These are phyloP conservation scores for Pantherophis vulpinus DNA, from an alignment of 2,797 vertebrate species.

Conservation along the genomic window DNA sequence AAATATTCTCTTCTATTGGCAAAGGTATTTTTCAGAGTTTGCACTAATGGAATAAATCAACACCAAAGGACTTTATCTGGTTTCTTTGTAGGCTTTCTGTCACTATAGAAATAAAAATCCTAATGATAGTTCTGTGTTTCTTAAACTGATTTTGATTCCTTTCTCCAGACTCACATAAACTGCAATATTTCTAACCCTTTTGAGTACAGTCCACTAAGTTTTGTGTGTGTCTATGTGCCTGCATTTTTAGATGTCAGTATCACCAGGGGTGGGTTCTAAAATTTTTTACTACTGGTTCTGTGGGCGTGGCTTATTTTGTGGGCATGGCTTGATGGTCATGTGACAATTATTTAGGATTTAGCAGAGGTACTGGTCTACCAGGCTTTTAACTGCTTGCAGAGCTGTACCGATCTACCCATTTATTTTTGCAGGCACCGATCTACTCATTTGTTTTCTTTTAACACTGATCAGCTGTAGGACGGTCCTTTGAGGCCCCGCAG, in stretches of 20 bases:
- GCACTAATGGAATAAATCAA: background rate
- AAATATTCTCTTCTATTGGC: background rate
- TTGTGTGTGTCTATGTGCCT: background rate
- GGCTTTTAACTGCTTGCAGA: no score
- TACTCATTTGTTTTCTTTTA: no score
- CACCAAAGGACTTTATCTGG: background rate
- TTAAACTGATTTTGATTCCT: background rate
- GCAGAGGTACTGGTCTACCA: no score
- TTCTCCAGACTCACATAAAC: background rate
- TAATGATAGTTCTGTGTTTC: background rate
- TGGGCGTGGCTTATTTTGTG: no score
- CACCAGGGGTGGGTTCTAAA: no score
- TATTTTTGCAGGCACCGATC: no score
- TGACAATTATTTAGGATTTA: no score
- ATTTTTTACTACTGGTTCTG: no score
- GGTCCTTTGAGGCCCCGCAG: no score
- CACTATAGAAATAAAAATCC: background rate
- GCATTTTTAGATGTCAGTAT: background rate
- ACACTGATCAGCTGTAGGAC: no score
- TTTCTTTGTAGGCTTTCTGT: background rate
- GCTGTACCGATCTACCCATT: no score
- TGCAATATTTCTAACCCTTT: background rate
- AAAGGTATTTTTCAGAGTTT: background rate
- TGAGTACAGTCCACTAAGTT: background rate
- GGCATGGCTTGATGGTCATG: no score